Base-by-base conservation (phyloP, 2,113 vertebrate species). In the Myrmophylax atrothorax region DNA sequence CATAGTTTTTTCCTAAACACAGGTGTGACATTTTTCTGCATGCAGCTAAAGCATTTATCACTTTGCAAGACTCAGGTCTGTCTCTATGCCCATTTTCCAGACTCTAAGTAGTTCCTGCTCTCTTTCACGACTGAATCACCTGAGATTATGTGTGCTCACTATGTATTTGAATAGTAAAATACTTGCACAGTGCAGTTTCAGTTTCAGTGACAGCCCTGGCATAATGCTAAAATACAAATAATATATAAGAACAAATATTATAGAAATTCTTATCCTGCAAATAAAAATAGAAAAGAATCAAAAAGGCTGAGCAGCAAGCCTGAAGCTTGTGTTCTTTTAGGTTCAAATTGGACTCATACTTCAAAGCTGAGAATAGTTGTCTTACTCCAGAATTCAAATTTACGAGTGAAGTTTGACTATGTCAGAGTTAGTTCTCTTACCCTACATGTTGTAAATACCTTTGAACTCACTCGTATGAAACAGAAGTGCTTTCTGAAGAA, bases 381-480 rank as follows among this genome's bases (percentile, higher is more conserved):
- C 82, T 94, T 59, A 75, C 63, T 84, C 89, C 63, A 79, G 60
- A 96, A 89, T 83, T 67, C 76, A 93, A 74, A 85, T 81, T 95
- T 90, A 35, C 72, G 93, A 93, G 89, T 60, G 53, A 90, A 84
- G 74, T 81, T 93, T 92, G 81, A 84, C 94, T 78, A 29, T 92
- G 75, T 72, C 78, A 70, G 83, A 94, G 79, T 63, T 80, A 64
- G 64, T 84, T 93, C 81, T 94, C 63, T 60, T 93, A 64, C 89
- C 9, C 76, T 89, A 47, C 82, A 63, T 81, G 72, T 68, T 92
- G 90, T 84, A 94, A 96, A 94, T 97, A 95, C 58, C 96, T 97
- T 97, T 97, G 95, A 97, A 97, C 95, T 96, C 59, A 37, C 82
- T 84, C 63, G 68, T 95, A 14, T 97, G 87, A 83, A 97, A 95